phyloP scores from a whole-genome alignment of 2,888 invertebrate genomes.

The Rotaria macrura region DNA sequence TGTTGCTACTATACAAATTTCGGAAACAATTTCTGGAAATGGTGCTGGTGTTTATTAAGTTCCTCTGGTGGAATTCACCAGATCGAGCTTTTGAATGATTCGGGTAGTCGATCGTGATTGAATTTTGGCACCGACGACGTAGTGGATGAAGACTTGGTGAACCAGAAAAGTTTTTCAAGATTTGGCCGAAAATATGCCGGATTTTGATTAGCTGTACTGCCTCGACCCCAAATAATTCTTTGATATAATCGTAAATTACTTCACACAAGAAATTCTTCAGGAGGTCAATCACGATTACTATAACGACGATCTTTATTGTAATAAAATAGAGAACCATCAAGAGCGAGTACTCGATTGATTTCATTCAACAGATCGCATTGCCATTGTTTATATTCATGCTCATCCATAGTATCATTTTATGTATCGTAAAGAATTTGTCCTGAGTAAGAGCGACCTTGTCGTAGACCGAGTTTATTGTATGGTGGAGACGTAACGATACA shows the following conservation, averaged over 20 bases:
- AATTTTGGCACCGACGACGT: neutral
- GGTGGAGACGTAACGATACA: neutral
- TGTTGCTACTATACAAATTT: neutral
- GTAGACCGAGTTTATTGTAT: neutral
- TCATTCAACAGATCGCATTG: neutral
- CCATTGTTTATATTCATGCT: neutral
- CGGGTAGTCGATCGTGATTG: neutral
- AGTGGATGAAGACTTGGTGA: neutral
- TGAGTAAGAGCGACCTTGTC: neutral
- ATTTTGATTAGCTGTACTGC: neutral
- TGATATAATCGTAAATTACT: neutral
- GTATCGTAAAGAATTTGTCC: neutral
- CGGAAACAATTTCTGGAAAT: neutral
- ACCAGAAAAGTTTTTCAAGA: neutral
- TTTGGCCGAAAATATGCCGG: neutral
- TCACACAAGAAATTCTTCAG: neutral
- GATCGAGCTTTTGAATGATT: neutral
- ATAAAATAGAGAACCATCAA: neutral
- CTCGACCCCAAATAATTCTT: neutral
- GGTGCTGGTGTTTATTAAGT: neutral
- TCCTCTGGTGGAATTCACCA: neutral
- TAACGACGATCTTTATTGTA: neutral
- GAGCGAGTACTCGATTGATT: neutral
- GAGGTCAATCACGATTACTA: neutral
- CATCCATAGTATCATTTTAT: neutral